phyloP scores from a whole-genome alignment of 1,140 invertebrate genomes.

The Ylistrum balloti region DNA sequence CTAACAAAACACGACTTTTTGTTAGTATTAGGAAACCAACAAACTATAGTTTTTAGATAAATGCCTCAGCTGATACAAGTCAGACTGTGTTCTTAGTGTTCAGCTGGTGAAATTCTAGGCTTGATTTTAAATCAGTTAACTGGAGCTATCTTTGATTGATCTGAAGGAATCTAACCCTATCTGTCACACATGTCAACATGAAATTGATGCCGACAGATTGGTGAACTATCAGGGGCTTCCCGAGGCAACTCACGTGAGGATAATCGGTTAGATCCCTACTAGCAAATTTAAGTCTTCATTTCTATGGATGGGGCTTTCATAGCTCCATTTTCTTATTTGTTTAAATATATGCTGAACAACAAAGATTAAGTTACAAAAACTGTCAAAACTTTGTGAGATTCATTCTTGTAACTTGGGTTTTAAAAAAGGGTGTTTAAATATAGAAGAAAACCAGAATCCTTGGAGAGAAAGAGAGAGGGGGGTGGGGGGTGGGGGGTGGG shows the following conservation, averaged over 20 bases:
- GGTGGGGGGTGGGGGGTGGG: no score
- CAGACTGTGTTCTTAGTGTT: not conserved
- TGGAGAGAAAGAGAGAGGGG: no score
- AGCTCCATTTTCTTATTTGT: no score
- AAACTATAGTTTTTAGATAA: slow-evolving; percentile 4
- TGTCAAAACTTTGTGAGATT: no score
- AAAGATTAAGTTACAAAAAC: no score
- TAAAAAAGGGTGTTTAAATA: not conserved
- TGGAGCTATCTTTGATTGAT: slow-evolving; percentile 20
- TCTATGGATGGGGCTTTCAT: not conserved
- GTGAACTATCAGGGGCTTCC: not conserved
- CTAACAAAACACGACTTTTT: not conserved
- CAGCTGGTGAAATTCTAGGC: not conserved
- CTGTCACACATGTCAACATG: slow-evolving; percentile 6
- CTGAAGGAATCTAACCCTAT: not conserved
- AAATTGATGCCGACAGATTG: not conserved
- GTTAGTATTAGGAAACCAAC: not conserved
- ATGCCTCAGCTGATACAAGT: not conserved
- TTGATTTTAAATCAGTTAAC: not conserved
- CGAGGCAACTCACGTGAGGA: not conserved
- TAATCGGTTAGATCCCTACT: not conserved
- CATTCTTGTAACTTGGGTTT: no score
- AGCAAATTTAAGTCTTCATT: not conserved
- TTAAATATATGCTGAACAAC: no score
- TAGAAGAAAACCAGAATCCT: not conserved